These are phyloP conservation scores for Eubasilissa regina DNA, from an alignment of 1,140 invertebrate species.

Conservation along the genomic window DNA sequence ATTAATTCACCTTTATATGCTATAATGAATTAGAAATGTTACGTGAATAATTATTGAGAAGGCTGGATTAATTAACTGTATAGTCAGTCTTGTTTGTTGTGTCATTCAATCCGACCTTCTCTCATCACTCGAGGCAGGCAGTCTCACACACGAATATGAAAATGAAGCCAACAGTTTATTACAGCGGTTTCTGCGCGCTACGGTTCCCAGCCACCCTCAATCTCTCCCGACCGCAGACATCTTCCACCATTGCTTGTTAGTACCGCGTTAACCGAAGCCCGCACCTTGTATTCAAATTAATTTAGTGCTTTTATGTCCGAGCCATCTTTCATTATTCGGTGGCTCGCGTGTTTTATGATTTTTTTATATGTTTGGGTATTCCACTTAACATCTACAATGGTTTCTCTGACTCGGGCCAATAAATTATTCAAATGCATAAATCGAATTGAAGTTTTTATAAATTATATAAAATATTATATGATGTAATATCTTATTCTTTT, in stretches of 20 bases:
- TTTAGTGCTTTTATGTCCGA: background rate
- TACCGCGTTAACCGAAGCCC: background rate
- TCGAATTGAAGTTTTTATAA: too few species aligned
- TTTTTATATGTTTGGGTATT: too few species aligned
- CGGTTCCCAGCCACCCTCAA: background rate
- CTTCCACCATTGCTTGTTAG: conserved; percentile 9
- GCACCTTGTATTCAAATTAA: conserved; percentile 20
- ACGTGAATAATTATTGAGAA: too few species aligned
- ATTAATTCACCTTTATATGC: too few species aligned
- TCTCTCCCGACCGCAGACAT: conserved; percentile 1
- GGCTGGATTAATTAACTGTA: background rate
- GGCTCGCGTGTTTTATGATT: too few species aligned
- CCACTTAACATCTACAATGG: too few species aligned
- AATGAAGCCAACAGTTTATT: conserved; percentile 25
- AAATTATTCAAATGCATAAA: too few species aligned
- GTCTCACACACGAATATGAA: background rate
- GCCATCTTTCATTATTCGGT: too few species aligned
- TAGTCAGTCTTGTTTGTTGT: background rate
- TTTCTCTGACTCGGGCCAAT: too few species aligned
- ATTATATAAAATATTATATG: too few species aligned
- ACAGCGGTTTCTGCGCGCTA: background rate
- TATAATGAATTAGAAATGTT: too few species aligned
- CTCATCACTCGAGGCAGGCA: background rate
- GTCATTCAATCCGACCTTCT: background rate
- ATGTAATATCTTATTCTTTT: too few species aligned